phyloP scores from a whole-genome alignment of 2,113 vertebrate species.

The Chionodraco myersi region DNA sequence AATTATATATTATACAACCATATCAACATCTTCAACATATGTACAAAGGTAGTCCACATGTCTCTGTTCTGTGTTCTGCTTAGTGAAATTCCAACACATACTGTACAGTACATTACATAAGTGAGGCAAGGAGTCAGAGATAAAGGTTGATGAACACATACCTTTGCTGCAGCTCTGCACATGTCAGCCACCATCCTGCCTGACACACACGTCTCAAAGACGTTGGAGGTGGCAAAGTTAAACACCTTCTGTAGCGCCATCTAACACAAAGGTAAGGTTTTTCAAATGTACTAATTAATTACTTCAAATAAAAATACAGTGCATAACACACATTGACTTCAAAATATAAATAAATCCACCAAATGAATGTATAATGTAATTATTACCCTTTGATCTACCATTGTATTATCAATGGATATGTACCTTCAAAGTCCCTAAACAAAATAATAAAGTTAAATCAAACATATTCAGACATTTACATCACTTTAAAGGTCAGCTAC shows the following conservation, averaged over 20 bases:
- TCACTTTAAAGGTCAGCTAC: not conserved
- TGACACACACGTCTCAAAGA: conserved; percentile 98
- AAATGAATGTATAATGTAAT: not conserved
- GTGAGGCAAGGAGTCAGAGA: not conserved
- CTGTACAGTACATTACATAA: not conserved
- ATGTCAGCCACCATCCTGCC: conserved; percentile 98
- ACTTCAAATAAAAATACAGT: not conserved
- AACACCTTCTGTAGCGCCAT: conserved; percentile 95
- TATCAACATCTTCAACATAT: not conserved
- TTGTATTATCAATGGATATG: not conserved
- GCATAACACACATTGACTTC: not conserved
- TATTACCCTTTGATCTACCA: not conserved
- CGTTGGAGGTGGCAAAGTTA: conserved; percentile 94
- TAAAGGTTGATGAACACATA: conserved; percentile 52
- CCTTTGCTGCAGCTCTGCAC: conserved; percentile 96
- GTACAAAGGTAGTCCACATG: no score
- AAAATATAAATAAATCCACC: not conserved
- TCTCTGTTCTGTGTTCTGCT: not conserved
- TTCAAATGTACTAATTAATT: not conserved
- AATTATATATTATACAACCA: no score
- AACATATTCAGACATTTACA: not conserved
- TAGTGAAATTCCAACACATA: not conserved
- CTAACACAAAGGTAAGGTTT: conserved; percentile 70
- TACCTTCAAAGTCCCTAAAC: not conserved
- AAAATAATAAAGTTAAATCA: not conserved